phyloP scores from a whole-genome alignment of 2,113 vertebrate species.

The Loxodonta africana region DNA sequence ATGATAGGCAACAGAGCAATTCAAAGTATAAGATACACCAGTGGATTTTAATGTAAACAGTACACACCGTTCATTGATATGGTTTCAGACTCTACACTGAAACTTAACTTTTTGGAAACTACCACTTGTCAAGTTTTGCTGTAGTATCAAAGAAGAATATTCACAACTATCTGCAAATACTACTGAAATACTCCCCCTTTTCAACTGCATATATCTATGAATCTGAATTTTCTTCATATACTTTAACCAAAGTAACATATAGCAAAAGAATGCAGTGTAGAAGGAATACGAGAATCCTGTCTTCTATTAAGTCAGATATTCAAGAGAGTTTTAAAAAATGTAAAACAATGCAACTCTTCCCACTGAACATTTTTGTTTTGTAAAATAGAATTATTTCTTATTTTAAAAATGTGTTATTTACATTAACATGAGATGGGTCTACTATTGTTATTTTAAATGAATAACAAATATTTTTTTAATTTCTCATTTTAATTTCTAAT shows the following conservation, averaged over 20 bases:
- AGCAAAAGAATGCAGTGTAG: neutral
- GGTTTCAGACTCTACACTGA: neutral
- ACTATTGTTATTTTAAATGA: neutral
- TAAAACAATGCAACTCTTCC: neutral
- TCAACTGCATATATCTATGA: neutral
- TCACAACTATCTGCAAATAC: neutral
- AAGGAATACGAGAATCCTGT: neutral
- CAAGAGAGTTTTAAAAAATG: slow-evolving; percentile 35
- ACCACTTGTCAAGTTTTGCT: neutral
- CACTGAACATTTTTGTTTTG: neutral
- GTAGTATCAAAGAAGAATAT: slow-evolving; percentile 54
- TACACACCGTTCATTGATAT: neutral
- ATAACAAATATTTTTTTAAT: neutral
- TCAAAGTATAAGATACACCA: neutral
- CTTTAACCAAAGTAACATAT: slow-evolving; percentile 4
- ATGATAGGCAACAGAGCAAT: neutral
- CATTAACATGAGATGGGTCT: neutral
- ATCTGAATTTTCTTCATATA: neutral
- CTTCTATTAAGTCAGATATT: slow-evolving; percentile 16
- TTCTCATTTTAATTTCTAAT: neutral
- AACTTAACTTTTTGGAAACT: slow-evolving; percentile 33
- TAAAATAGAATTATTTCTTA: neutral
- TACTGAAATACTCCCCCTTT: neutral
- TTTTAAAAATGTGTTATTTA: slow-evolving; percentile 24
- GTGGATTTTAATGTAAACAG: neutral